phyloP scores from a whole-genome alignment of 2,113 vertebrate species.

The Oreocharis arfaki region DNA sequence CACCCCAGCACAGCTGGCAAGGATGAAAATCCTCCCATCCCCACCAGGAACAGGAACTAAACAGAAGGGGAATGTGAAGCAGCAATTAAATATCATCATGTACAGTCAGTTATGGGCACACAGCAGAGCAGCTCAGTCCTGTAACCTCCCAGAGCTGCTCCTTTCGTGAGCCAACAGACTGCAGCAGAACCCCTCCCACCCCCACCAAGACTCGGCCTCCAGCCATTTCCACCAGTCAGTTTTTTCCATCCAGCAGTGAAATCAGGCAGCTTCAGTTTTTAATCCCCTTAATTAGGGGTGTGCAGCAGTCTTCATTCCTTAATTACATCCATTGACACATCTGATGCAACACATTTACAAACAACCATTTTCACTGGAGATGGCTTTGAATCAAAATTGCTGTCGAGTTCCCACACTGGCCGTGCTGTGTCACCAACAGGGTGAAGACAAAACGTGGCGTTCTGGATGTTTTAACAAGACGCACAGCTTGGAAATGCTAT shows the following conservation, averaged over 20 bases:
- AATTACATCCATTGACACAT: slow-evolving; percentile 49
- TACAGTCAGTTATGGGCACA: neutral
- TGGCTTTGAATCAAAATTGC: neutral
- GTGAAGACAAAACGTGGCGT: neutral
- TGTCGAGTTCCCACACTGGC: neutral
- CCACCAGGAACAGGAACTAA: neutral
- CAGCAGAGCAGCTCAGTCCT: neutral
- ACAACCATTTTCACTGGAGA: slow-evolving; percentile 19
- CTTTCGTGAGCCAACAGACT: fast-evolving
- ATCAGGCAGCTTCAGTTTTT: slow-evolving; percentile 36
- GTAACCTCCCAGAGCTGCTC: neutral
- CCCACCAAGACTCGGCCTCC: neutral
- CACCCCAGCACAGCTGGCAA: neutral
- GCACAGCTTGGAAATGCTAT: neutral
- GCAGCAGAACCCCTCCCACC: neutral
- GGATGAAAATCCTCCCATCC: neutral
- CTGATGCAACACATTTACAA: slow-evolving; percentile 38
- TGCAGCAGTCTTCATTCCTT: slow-evolving; percentile 37
- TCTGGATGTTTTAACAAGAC: neutral
- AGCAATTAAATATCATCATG: neutral
- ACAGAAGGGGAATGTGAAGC: neutral
- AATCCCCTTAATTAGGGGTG: slow-evolving; percentile 49
- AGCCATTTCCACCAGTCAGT: neutral
- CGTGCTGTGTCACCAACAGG: fast-evolving
- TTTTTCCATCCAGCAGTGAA: slow-evolving; percentile 10